These are phyloP conservation scores for Eilema sororculum DNA, from an alignment of 2,888 invertebrate species.

Conservation along the genomic window DNA sequence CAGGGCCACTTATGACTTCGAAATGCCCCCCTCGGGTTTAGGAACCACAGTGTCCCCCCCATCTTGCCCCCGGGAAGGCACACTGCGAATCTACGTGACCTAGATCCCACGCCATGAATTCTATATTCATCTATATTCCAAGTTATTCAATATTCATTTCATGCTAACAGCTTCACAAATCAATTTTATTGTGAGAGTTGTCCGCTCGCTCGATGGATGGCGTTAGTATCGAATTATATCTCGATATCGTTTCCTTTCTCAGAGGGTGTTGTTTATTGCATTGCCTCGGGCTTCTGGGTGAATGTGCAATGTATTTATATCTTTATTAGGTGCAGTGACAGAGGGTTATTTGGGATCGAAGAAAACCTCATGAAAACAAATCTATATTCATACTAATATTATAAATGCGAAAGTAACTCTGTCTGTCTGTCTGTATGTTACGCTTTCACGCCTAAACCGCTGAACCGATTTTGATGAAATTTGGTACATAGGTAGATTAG, in stretches of 20 bases:
- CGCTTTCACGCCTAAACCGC: no score
- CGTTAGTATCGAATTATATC: neutral
- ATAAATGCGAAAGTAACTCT: no score
- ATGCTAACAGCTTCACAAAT: conserved; percentile 3
- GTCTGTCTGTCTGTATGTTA: no score
- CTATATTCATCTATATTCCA: neutral
- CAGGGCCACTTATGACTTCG: no score
- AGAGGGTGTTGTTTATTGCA: neutral
- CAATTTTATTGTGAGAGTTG: conserved; percentile 7
- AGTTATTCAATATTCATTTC: neutral
- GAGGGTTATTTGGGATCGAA: no score
- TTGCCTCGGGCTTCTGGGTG: neutral
- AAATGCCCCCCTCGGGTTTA: no score
- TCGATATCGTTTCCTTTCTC: neutral
- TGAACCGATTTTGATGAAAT: no score
- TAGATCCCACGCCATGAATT: neutral
- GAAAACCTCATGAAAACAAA: no score
- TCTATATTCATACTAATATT: no score
- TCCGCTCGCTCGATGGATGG: neutral
- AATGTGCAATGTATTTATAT: neutral
- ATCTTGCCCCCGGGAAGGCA: neutral
- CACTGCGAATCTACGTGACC: neutral
- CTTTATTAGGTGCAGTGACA: neutral
- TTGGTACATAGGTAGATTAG: no score
- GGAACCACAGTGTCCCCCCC: no score